Evolutionary conservation across 2,888 invertebrate species (phyloP).

Genomic region (Hydropsyche betteni): DNA sequence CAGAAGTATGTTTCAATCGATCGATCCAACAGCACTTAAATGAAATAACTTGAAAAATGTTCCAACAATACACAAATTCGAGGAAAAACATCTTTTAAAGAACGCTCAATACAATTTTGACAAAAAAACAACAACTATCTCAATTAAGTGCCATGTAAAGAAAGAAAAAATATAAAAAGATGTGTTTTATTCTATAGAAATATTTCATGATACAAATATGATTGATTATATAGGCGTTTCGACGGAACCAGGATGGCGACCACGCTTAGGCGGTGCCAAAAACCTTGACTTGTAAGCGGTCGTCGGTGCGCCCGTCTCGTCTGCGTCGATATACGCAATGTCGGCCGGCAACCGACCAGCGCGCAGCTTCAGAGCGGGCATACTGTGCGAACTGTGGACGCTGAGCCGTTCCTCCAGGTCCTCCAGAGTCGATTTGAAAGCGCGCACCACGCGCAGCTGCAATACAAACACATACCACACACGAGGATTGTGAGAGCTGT

Average conservation of each 20-base stretch:
- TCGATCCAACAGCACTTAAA: no score
- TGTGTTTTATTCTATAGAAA: no score
- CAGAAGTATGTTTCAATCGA: no score
- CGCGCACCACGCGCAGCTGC: conserved; percentile 99
- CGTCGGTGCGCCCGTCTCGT: conserved; percentile 61
- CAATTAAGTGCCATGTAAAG: no score
- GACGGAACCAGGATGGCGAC: conserved; percentile 49
- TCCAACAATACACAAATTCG: no score
- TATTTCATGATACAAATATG: no score
- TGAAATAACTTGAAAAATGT: no score
- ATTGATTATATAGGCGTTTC: conserved; percentile 52
- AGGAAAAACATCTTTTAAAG: no score
- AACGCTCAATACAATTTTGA: no score
- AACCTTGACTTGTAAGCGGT: conserved; percentile 55
- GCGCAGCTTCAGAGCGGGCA: conserved; percentile 76
- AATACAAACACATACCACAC: conserved; percentile 62
- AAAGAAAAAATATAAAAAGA: no score
- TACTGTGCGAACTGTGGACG: conserved; percentile 95
- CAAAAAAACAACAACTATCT: no score
- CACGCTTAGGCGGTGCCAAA: conserved; percentile 60
- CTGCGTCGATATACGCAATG: conserved; percentile 86
- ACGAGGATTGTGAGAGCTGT: conserved; percentile 36
- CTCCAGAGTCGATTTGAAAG: conserved; percentile 99
- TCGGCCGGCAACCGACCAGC: conserved; percentile 74
- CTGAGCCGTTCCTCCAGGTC: conserved; percentile 99